A percentile compares a stretch with the other conserved stretches of the same genome.
Evolutionary conservation across 2,113 vertebrate genomes (phyloP).

Genomic region (Ivindomyrus marchei): DNA sequence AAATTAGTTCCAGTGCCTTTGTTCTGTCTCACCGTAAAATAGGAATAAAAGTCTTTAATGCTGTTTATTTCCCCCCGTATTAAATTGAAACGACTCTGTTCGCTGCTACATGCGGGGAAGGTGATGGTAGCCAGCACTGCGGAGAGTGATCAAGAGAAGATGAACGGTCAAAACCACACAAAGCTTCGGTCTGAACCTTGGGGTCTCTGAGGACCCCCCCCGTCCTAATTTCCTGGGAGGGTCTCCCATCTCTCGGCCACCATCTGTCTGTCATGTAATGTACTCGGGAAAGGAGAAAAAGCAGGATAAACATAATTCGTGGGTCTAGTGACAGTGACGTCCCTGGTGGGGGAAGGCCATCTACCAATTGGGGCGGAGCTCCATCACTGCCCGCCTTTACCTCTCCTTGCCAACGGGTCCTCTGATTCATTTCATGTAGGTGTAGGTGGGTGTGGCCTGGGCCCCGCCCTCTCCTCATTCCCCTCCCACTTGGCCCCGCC

Average conservation of each 20-base stretch:
- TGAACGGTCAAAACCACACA: slow-evolving; percentile 28
- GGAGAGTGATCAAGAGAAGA: slow-evolving; percentile 33
- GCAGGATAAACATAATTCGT: slow-evolving; percentile 19
- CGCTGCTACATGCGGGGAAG: slow-evolving; percentile 36
- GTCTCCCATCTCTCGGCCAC: slow-evolving; percentile 24
- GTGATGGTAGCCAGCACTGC: slow-evolving; percentile 34
- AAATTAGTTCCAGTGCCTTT: slow-evolving; percentile 63
- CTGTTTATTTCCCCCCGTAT: slow-evolving; percentile 33
- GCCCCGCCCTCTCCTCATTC: slow-evolving; percentile 13
- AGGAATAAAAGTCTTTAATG: slow-evolving; percentile 43
- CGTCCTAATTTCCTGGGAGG: slow-evolving; percentile 20
- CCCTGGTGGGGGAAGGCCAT: not conserved
- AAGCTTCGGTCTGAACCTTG: slow-evolving; percentile 24
- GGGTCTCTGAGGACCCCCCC: slow-evolving; percentile 25
- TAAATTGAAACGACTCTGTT: slow-evolving; percentile 34
- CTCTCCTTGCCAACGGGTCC: slow-evolving; percentile 19
- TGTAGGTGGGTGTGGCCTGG: slow-evolving; percentile 29
- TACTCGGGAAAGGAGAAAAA: not conserved
- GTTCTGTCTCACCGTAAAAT: slow-evolving; percentile 44
- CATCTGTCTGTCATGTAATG: not conserved
- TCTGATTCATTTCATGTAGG: slow-evolving; percentile 11
- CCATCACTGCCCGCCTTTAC: not conserved
- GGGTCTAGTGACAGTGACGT: slow-evolving; percentile 3
- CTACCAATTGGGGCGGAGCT: not conserved
- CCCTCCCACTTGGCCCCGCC: not conserved